These are phyloP conservation scores for Hapalemur alaotrensis DNA, from an alignment of 2,797 vertebrate genomes.

Conservation along the genomic window DNA sequence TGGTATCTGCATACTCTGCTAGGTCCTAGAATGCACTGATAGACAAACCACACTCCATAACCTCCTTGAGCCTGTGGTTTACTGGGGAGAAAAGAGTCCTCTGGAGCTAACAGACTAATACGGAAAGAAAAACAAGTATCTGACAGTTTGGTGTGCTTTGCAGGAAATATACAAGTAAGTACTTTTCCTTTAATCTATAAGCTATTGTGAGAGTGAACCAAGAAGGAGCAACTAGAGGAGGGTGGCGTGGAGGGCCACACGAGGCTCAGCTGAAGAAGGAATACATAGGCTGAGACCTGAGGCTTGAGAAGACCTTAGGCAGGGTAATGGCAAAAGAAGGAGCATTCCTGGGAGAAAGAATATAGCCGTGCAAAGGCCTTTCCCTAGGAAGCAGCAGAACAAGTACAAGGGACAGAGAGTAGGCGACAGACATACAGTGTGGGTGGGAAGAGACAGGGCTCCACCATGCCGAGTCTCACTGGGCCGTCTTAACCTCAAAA, in stretches of 20 bases:
- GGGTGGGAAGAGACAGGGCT: not conserved
- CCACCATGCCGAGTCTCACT: not conserved
- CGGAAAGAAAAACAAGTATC: not conserved
- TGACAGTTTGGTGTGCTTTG: not conserved
- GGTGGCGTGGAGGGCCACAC: not conserved
- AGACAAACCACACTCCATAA: not conserved
- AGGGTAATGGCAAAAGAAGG: not conserved
- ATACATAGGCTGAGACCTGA: not conserved
- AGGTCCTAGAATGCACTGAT: not conserved
- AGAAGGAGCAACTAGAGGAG: not conserved
- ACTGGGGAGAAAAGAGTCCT: not conserved
- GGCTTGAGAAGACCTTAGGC: not conserved
- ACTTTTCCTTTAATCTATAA: not conserved
- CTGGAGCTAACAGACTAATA: not conserved
- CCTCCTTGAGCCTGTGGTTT: not conserved
- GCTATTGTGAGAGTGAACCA: not conserved
- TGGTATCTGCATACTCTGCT: not conserved
- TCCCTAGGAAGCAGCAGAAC: not conserved
- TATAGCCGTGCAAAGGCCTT: not conserved
- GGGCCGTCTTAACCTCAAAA: not conserved
- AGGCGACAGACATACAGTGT: not conserved
- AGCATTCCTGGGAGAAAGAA: not conserved
- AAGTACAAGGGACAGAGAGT: not conserved
- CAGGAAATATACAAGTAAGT: not conserved
- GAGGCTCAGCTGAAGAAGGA: not conserved